Base-by-base conservation (phyloP, 2,888 invertebrate genomes). In the Eupeodes latifasciatus region DNA sequence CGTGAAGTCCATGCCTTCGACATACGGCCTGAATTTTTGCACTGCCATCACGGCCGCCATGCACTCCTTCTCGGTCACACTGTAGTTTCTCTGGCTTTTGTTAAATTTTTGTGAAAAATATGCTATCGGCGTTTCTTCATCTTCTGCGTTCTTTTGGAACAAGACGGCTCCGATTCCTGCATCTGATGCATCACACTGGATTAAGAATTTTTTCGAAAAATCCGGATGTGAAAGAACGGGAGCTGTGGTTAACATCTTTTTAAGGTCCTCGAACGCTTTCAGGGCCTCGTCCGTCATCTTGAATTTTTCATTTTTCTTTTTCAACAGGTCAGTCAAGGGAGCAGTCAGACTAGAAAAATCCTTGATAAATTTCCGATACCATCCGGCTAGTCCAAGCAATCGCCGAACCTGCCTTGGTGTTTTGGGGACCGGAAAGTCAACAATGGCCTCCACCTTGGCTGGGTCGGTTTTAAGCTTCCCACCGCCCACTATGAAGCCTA, bases 401-500 rank as follows among this genome's bases (percentile, higher is more conserved):
- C 36, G 36, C 5, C 36, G 36, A 7, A 36, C 7, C 36, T 36
- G 36, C 36, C 36, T 36, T 6, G 36, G 47, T 6, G 47, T 11
- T 47, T 47, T 47, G 9, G 10, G 47, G 9, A 47, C 9, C 5
- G 36, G 36, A 7, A 36, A 36, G 7, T 36, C 36, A 5, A 36
- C 36, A 7, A 36, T 36, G 7, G 36, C 6, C 19, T 14, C n/a
- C 2, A n/a, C 51, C n/a, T 14, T n/a, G 4, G 19, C 19, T 19
- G 19, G 19, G 19, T 19, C 19, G 19, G 19, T 19, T 19, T 19
- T 19, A 19, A 19, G 9, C 10, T 47, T 47, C 47, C 47, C 47
- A 47, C 47, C 53, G n/a, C n/a, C 53, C n/a, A 53, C n/a, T 53
- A 53, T 53, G 53, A 53, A 53, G 53, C 53, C 53, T 16, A 53